These are phyloP conservation scores for Acrocephalus kingi DNA, from an alignment of 2,113 vertebrate species.

Conservation along the genomic window DNA sequence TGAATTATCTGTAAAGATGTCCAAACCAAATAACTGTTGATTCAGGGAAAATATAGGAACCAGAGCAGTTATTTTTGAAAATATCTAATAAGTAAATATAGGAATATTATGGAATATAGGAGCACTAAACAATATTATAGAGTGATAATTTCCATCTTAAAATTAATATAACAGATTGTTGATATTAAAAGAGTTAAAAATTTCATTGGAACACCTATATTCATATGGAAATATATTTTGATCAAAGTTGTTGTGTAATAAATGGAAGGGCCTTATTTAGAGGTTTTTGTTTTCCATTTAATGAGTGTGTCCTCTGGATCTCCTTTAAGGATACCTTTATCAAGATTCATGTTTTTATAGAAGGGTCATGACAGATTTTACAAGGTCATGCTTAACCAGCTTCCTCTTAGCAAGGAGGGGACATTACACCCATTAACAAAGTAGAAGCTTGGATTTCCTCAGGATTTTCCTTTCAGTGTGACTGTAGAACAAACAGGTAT, in stretches of 20 bases:
- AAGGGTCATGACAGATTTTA: background rate
- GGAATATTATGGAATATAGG: background rate
- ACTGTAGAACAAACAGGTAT: background rate
- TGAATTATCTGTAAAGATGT: background rate
- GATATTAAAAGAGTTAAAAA: background rate
- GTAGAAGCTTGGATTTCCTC: background rate
- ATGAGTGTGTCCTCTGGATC: background rate
- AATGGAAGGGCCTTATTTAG: background rate
- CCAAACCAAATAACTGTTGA: background rate
- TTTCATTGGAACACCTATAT: background rate
- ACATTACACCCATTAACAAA: background rate
- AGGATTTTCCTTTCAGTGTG: background rate
- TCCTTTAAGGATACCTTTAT: background rate
- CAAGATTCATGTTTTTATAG: background rate
- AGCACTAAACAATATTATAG: background rate
- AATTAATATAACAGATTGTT: background rate
- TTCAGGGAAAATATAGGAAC: background rate
- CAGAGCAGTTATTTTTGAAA: background rate
- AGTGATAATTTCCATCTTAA: background rate
- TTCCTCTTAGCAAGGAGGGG: background rate
- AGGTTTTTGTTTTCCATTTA: background rate
- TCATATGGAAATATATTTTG: background rate
- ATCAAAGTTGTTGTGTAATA: background rate
- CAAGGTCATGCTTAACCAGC: background rate
- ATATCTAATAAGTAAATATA: background rate